Conservation (phyloP, 2,113 vertebrate species). For the Podilymbus podiceps region DNA sequence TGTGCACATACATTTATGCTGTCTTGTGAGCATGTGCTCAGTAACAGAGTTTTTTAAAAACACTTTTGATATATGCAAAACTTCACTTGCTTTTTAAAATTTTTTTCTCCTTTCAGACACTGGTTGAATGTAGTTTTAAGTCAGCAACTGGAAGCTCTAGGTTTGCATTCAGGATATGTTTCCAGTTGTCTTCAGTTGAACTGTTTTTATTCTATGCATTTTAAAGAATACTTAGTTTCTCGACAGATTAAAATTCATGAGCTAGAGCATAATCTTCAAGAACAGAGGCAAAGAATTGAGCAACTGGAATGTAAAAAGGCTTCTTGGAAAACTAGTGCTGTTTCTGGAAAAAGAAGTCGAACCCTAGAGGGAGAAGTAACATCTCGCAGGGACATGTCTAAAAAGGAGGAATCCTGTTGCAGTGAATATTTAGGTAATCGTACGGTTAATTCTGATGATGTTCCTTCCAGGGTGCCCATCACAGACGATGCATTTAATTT, state of each 20-base stretch:
- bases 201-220: neutral
- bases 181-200: neutral
- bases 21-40: neutral
- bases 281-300: constrained; percentile 52
- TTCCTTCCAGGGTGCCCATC: neutral
- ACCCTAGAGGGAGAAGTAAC: neutral
- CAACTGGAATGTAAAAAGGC: constrained; percentile 46
- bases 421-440: constrained; percentile 60
- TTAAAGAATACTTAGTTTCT: neutral
- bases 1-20: neutral
- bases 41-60: neutral
- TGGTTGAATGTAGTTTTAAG: neutral
- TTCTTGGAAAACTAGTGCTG: neutral
- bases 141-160: neutral
- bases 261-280: constrained; percentile 54
- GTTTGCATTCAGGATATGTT: neutral
- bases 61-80: neutral
- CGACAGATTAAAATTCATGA: constrained; percentile 57
- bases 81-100: neutral
- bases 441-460: neutral
- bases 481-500: neutral
- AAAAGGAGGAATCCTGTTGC: constrained; percentile 33
- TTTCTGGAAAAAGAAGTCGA: constrained; percentile 8
- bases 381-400: neutral
- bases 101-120: neutral